Evolutionary conservation across 2,888 invertebrate genomes (phyloP), one percentile per base, ranked within the genome.

Genomic region (Apodemia duryi): DNA sequence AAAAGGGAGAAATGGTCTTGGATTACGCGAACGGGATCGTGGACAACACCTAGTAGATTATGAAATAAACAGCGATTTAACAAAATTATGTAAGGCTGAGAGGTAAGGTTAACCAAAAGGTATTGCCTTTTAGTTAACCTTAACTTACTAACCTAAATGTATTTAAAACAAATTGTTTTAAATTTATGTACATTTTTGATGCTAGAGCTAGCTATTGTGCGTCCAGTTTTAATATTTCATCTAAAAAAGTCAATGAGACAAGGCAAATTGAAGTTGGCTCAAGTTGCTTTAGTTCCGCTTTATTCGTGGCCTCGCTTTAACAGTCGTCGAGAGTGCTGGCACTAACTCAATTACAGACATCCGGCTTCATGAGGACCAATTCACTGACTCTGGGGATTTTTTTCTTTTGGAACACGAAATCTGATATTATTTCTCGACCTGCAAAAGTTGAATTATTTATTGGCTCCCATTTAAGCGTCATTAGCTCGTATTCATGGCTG

Each of bases 341-440:
- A 84, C 85, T 87, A 87, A 88, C 85, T 85, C 84, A 88, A 88
- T 89, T 87, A 88, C 78, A 77, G 81, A 74, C 80, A 83, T 83
- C 85, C 85, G 81, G 81, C 82, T 79, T 84, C 83, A 76, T 78
- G 78, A 84, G 81, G 75, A 79, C 80, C 82, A 78, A 86, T 84
- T 85, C 84, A 86, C 73, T 72, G 78, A 75, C 74, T 78, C 72
- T 71, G 66, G 72, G 73, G 75, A 68, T 69, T 79, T 80, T 83
- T 81, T 83, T 78, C 79, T 77, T 75, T 76, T 74, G 73, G 73
- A 74, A 72, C 70, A 71, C 74, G 73, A 75, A 78, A 73, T 74
- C 73, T 73, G 72, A 77, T 75, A 76, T 76, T 73, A 74, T 67
- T 70, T 65, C 63, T 64, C 52, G 66, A 65, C 71, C 46, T 49